Evolutionary conservation across 2,888 invertebrate species (phyloP), one percentile per base, ranked within the genome.

Genomic region (Volucella inanis): DNA sequence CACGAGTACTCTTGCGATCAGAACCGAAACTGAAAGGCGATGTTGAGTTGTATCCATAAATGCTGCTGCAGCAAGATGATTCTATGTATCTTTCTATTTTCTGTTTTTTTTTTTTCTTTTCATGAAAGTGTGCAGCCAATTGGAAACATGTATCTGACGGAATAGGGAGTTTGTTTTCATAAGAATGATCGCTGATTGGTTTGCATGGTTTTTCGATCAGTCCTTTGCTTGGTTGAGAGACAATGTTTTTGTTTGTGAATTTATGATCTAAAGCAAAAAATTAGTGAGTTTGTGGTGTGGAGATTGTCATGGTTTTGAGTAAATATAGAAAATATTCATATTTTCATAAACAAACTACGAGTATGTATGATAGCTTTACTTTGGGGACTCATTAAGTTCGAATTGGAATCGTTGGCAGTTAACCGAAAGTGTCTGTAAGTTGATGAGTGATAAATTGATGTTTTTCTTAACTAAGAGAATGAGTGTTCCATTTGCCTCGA

Each of bases 191-290:
- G 45, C 65, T 81, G 65, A 85, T 85, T 85, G 85, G 85, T 68
- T 50, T 47, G 47, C 14, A 15, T 85, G 85, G 71, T 76, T 52
- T 52, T 62, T 81, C 81, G 76, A 85, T 85, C 52, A 76, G 62
- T 47, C 18, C 11, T 18, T 12, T 61, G 22, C 71, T 31, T 31
- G 76, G 76, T 61, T 80, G 80, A 76, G 39, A 45, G 31, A 62
- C 54, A 39, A 61, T 80, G 80, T 68, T 81, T 61, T 76, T 57
- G 39, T 68, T 68, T 81, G 85, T 81, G 76, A 85, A 50, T 85
- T 85, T 85, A 81, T 81, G 76, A 72, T 76, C 68, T 76, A 31
- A 55, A 59, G 61, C 50, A 68, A 62, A 43, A 54, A 64, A 43
- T 65, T 14, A 14, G 38, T 62, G 55, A 64, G 82, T 76, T 65